Base-by-base conservation (phyloP, 2,888 invertebrate genomes). In the Heliothis peltigera region DNA sequence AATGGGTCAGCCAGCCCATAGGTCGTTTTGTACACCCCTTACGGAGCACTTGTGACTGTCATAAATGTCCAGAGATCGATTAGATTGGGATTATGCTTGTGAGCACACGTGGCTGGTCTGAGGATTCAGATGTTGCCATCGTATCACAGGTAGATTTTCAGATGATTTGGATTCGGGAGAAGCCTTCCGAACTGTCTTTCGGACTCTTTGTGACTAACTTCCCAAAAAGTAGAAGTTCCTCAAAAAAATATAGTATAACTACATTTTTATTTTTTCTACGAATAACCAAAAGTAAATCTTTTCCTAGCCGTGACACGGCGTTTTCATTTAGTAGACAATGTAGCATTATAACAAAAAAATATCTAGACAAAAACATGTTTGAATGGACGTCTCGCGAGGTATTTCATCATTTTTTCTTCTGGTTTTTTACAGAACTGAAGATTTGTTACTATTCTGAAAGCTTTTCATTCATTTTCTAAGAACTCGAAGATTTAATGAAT, bases 1-100 rank as follows among this genome's bases (percentile, higher is more conserved):
- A 78, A 67, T 70, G 49, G 75, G 76, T 75, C 78, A 74, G 61
- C 49, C 39, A 43, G 48, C 12, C 55, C 55, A 51, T 35, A 53
- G 51, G 64, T 53, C 32, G 55, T 19, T 53, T 44, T 59, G 54
- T 51, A 19, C 71, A 52, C 47, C 70, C 63, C 47, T 48, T 15
- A 43, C 15, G 71, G 32, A 39, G 28, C 49, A 22, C 49, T 51
- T 68, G 44, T 21, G 39, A 28, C 8, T 49, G 49, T 51, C 44
- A 39, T 67, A 46, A 10, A 44, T 54, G 25, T 35, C 39, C 25
- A 15, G 48, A 39, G 39, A 71, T 54, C 54, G 18, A 64, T 64
- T 39, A 44, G 21, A 15, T n/a, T 8, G 5, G 43, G 17, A 22
- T 70, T 54, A 54, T 17, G 28, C 32, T 49, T 51, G 28, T 54